A percentile compares a stretch with the other conserved stretches of the same genome.
Conservation (phyloP, 2,888 invertebrate species). For the Sinohyriopsis cumingii region DNA sequence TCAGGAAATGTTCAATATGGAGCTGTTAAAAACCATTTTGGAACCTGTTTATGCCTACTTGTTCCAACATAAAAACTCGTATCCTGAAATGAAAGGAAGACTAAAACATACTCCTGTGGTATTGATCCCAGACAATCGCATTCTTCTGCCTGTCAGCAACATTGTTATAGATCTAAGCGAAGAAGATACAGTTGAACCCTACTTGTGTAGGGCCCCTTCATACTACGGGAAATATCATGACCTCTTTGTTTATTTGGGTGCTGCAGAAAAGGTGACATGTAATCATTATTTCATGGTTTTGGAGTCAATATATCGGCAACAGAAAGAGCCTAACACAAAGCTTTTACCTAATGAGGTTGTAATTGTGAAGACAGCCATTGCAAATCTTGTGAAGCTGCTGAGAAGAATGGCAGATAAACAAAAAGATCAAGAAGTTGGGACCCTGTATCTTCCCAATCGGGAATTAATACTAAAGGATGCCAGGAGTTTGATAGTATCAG, state of each 20-base stretch:
- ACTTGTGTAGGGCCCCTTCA: conserved; percentile 39
- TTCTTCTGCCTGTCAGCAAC: conserved; percentile 26
- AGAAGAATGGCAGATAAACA: too few species aligned
- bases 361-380: too few species aligned
- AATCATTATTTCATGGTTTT: conserved; percentile 44
- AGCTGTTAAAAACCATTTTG: neutral
- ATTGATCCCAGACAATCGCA: conserved; percentile 17
- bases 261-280: conserved; percentile 26
- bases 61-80: too few species aligned
- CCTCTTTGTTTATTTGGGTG: conserved; percentile 47
- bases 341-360: conserved; percentile 35
- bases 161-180: conserved; percentile 25
- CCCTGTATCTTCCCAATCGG: conserved; percentile 16
- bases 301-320: conserved; percentile 16
- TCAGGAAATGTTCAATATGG: too few species aligned
- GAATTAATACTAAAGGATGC: conserved; percentile 10
- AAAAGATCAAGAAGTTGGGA: neutral
- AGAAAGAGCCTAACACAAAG: conserved; percentile 9
- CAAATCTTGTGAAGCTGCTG: too few species aligned
- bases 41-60: conserved; percentile 7
- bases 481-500: conserved; percentile 16
- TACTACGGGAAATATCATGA: conserved; percentile 33
- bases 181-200: conserved; percentile 42
- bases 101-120: conserved; percentile 9
- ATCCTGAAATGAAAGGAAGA: neutral